Evolutionary conservation across 2,888 invertebrate genomes (phyloP), one percentile per base, ranked within the genome.

Genomic region (Harpalus rubripes): DNA sequence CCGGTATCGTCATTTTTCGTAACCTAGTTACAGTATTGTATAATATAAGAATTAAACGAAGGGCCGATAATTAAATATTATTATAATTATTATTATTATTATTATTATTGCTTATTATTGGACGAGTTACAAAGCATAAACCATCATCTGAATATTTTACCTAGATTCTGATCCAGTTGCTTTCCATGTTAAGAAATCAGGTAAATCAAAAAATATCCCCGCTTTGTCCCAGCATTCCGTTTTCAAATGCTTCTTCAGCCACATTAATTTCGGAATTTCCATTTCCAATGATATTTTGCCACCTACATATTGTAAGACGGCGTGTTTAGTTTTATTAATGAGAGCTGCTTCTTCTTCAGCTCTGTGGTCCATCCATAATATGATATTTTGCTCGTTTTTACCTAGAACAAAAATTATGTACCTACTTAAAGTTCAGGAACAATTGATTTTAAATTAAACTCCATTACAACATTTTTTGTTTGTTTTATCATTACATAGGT

Each of bases 271-370:
- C 0, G 99, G 98, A 85, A 96, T 95, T 93, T 99, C 95, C 98
- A 99, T 99, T 93, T 99, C 99, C n/a, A 97, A 92, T 0, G 98
- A 98, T 6, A 99, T 96, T 91, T 95, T 95, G 0, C 98, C 98
- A 0, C 99, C 99, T 1, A 98, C 97, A 91, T 95, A 97, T 88
- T 95, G 94, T 0, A 99, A 92, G 16, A 97, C 94, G 1, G 94
- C 92, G 91, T 98, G 96, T 7, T 94, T 92, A 0, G 94, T 94
- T 72, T 92, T 91, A 90, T 98, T 98, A 59, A 99, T 98, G 44
- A 92, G 91, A 74, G 94, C 93, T 0, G 98, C 96, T 92, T 99
- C 96, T 63, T 92, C 92, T 32, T 93, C 92, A 0, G 98, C 98
- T 88, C 98, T 92, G 89, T 98, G 98, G 90, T 98, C 98, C 96